Evolutionary conservation across 2,888 invertebrate species (phyloP).

Genomic region (Cheilosia urbana): DNA sequence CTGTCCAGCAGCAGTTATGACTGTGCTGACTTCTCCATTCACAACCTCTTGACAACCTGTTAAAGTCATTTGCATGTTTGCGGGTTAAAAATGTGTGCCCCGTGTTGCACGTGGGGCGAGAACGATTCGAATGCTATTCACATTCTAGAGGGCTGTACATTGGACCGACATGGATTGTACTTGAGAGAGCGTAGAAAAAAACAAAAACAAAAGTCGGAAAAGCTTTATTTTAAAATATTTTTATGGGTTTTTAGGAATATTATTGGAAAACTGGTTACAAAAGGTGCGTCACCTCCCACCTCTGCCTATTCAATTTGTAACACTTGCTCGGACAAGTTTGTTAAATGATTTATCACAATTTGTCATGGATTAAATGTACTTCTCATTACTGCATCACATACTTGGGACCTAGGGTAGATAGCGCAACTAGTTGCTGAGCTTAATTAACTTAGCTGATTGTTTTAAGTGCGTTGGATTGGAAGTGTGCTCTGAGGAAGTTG

Average conservation of each 20-base stretch:
- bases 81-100: constrained; percentile 23
- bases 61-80: constrained; percentile 67
- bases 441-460: constrained; percentile 23
- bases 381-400: background rate
- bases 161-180: constrained; percentile 61
- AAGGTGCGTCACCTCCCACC: constrained; percentile 6
- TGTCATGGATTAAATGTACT: background rate
- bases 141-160: constrained; percentile 35
- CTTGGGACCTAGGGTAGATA: too few species aligned
- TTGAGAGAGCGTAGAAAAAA: background rate
- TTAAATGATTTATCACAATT: background rate
- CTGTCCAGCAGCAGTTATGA: background rate
- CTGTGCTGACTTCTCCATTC: constrained; percentile 30
- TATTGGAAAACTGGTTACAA: constrained; percentile 19
- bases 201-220: constrained; percentile 18
- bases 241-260: constrained; percentile 3
- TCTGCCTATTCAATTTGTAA: background rate
- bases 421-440: constrained; percentile 2
- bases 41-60: constrained; percentile 65
- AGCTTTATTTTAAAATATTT: background rate
- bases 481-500: constrained; percentile 14
- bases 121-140: constrained; percentile 31
- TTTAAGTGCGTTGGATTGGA: background rate
- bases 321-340: background rate
- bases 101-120: constrained; percentile 16